These are phyloP conservation scores for Spilarctia lutea DNA, from an alignment of 2,888 invertebrate genomes.

Conservation along the genomic window DNA sequence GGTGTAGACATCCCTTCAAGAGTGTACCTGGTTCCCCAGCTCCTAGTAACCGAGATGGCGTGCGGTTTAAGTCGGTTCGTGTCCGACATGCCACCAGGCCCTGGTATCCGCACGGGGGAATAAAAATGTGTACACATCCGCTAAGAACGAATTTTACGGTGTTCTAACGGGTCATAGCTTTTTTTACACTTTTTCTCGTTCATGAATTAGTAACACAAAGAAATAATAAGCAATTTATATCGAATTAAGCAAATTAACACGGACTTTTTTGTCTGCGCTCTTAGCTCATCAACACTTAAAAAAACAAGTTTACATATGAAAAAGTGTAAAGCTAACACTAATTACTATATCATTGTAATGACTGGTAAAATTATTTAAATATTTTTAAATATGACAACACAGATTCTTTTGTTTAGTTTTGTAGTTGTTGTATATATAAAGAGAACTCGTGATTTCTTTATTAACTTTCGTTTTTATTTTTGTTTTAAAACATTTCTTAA, in stretches of 20 bases:
- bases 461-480: not conserved
- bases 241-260: not conserved
- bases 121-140: too few relatives aligned
- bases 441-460: not conserved
- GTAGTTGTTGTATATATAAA: not conserved
- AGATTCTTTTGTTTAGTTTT: not conserved
- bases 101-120: too few relatives aligned
- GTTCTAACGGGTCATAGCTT: too few relatives aligned
- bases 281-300: not conserved
- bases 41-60: too few relatives aligned
- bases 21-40: too few relatives aligned
- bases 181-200: not conserved
- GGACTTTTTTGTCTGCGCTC: not conserved
- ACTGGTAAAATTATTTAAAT: not conserved
- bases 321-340: not conserved
- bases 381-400: not conserved
- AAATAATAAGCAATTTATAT: not conserved
- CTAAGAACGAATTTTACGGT: too few relatives aligned
- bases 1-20: too few relatives aligned
- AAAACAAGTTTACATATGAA: not conserved
- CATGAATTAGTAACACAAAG: not conserved
- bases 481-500: not conserved
- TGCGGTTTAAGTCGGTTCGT: too few relatives aligned
- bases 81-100: too few relatives aligned
- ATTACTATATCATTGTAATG: not conserved